These are phyloP conservation scores for Diplogasteroides magnus DNA, from an alignment of 1,140 invertebrate species.

Conservation along the genomic window DNA sequence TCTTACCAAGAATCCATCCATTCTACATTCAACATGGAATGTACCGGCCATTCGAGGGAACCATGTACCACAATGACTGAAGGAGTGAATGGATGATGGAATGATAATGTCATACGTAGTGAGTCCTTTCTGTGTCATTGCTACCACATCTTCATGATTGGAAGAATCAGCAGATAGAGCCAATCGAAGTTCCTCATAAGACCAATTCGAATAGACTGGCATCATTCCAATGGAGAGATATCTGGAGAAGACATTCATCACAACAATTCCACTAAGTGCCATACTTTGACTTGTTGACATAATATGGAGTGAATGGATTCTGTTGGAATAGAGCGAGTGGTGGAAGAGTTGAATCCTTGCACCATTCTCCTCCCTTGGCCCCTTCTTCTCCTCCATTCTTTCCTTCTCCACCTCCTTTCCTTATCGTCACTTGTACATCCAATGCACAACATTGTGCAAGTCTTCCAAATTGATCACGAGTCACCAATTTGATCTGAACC, in stretches of 20 bases:
- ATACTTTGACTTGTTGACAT: constrained; percentile 11
- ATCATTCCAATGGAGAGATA: constrained; percentile 43
- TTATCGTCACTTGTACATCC: constrained; percentile 63
- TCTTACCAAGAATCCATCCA: constrained; percentile 39
- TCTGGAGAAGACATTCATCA: constrained; percentile 5
- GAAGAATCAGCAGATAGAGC: no score
- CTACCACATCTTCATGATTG: constrained; percentile 61
- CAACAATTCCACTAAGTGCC: neutral
- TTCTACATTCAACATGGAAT: constrained; percentile 72
- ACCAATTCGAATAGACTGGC: constrained; percentile 82
- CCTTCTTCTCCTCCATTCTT: neutral
- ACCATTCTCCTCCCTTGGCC: neutral
- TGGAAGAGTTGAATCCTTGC: neutral
- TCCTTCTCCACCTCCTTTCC: neutral
- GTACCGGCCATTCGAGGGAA: constrained; percentile 80
- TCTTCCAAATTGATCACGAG: constrained; percentile 85
- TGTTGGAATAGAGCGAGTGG: constrained; percentile 22
- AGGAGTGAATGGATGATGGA: neutral
- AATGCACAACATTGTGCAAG: constrained; percentile 75
- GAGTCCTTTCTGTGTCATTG: constrained; percentile 5
- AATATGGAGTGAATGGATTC: constrained; percentile 20
- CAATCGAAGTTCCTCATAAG: constrained; percentile 83
- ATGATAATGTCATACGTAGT: neutral
- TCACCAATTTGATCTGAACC: constrained; percentile 65
- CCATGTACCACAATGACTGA: constrained; percentile 78